Conservation (phyloP, 1,140 invertebrate species). For the Pogonomyrmex barbatus region DNA sequence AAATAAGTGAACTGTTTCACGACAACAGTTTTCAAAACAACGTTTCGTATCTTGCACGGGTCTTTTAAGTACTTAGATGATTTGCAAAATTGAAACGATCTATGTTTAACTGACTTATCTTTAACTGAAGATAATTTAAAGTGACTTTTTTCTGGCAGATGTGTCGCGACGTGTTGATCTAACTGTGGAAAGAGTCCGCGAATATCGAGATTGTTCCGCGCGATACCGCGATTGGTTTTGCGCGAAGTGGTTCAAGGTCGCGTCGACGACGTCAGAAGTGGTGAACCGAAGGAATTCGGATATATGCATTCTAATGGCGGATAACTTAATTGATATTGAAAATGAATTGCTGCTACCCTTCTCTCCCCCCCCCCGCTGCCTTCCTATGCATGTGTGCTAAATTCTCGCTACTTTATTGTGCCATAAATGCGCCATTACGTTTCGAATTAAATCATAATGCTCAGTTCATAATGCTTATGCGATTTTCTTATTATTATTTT, state of each 20-base stretch:
- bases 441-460: slow-evolving; percentile 22
- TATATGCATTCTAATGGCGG: slow-evolving; percentile 36
- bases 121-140: background rate
- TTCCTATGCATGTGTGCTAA: background rate
- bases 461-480: too few species aligned
- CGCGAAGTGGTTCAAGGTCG: slow-evolving; percentile 67
- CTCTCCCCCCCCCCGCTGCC: too few species aligned
- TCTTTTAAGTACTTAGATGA: background rate
- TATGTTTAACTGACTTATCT: slow-evolving; percentile 21
- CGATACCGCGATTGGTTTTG: slow-evolving; percentile 41
- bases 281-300: slow-evolving; percentile 63
- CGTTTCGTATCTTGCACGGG: too few species aligned
- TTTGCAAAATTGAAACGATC: background rate
- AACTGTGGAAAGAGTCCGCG: slow-evolving; percentile 35
- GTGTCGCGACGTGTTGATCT: slow-evolving; percentile 52
- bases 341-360: slow-evolving; percentile 34
- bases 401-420: background rate
- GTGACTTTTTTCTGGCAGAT: background rate
- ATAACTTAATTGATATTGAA: slow-evolving; percentile 50
- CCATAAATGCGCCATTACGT: background rate
- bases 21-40: background rate
- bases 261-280: slow-evolving; percentile 60
- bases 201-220: slow-evolving; percentile 35
- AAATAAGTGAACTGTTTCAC: too few species aligned
- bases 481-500: background rate